A percentile compares a stretch with the other conserved stretches of the same genome.
phyloP scores from a whole-genome alignment of 1,140 invertebrate genomes.

The Hyphantria cunea region DNA sequence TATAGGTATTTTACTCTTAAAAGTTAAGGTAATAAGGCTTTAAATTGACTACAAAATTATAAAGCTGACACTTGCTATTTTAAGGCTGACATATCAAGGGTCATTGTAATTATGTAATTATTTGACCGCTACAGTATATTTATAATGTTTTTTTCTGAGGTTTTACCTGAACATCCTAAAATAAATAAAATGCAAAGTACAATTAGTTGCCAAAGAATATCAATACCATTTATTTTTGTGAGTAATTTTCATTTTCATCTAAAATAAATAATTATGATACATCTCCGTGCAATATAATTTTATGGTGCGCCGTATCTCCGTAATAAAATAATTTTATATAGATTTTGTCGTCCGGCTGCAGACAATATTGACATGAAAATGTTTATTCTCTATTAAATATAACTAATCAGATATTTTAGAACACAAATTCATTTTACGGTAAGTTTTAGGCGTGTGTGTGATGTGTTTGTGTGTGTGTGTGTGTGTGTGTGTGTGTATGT shows the following conservation, averaged over 20 bases:
- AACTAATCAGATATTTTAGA: constrained; percentile 25
- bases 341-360: not conserved
- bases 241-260: not conserved
- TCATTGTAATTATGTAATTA: too few relatives aligned
- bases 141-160: too few relatives aligned
- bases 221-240: too few relatives aligned
- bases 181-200: too few relatives aligned
- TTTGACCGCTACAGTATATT: too few relatives aligned
- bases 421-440: constrained; percentile 3
- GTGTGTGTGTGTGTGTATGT: not conserved
- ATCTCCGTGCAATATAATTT: not conserved
- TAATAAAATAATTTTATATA: constrained; percentile 15
- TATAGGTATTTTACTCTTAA: not conserved
- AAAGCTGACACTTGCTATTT: too few relatives aligned
- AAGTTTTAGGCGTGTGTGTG: not conserved
- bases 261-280: not conserved
- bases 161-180: too few relatives aligned
- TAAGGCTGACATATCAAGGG: too few relatives aligned
- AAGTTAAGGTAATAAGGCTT: not conserved
- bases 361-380: constrained; percentile 6
- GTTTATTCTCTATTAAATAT: constrained; percentile 15
- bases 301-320: not conserved
- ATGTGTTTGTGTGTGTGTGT: not conserved
- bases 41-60: not conserved
- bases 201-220: too few relatives aligned